Evolutionary conservation across 2,113 vertebrate genomes (phyloP).

Genomic region (Cavia aperea): DNA sequence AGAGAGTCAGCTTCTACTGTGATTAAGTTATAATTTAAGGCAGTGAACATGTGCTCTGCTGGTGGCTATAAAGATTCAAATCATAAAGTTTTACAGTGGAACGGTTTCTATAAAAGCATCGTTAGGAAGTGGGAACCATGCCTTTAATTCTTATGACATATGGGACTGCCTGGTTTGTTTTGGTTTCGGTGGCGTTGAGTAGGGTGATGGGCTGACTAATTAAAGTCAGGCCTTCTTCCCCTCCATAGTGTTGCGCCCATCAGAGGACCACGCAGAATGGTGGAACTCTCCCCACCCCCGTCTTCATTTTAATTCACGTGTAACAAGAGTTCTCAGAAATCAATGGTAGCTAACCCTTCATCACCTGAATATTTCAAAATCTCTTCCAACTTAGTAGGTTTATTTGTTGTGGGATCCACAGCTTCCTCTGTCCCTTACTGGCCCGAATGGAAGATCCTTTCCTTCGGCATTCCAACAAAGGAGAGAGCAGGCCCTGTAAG

Average conservation of each 20-base stretch:
- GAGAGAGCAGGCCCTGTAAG: background rate
- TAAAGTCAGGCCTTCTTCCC: constrained; percentile 63
- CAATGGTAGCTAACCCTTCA: constrained; percentile 4
- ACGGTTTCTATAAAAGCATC: constrained; percentile 85
- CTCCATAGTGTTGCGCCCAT: background rate
- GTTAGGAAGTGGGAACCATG: constrained; percentile 82
- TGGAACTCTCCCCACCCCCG: background rate
- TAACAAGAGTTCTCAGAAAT: background rate
- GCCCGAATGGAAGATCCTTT: background rate
- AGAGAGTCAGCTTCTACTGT: constrained; percentile 76
- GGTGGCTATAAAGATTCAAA: constrained; percentile 85
- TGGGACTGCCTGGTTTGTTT: constrained; percentile 79
- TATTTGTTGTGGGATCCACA: background rate
- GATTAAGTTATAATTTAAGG: constrained; percentile 85
- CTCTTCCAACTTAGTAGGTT: background rate
- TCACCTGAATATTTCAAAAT: background rate
- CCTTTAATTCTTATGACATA: constrained; percentile 82
- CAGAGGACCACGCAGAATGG: background rate
- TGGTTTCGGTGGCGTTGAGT: constrained; percentile 74
- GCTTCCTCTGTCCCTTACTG: constrained; percentile 12
- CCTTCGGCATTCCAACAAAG: background rate
- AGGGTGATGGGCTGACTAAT: constrained; percentile 71
- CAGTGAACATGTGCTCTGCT: constrained; percentile 84
- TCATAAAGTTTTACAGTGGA: constrained; percentile 89
- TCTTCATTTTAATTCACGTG: background rate